Evolutionary conservation across 2,113 vertebrate species (phyloP).

Genomic region (Osmerus eperlanus): DNA sequence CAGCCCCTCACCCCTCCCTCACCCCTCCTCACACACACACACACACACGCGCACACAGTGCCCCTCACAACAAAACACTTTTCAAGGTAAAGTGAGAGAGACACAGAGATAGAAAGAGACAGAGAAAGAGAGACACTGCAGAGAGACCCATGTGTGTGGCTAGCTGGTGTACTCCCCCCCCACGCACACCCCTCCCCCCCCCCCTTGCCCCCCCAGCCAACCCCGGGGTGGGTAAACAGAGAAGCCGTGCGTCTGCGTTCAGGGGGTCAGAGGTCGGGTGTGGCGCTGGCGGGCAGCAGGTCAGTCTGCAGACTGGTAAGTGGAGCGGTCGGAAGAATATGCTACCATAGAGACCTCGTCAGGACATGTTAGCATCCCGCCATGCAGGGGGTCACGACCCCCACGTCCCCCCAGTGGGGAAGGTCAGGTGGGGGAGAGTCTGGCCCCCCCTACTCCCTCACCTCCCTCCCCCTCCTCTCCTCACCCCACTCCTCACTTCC

Average conservation of each 20-base stretch:
- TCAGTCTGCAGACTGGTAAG: constrained; percentile 69
- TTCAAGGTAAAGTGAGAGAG: no score
- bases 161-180: not conserved
- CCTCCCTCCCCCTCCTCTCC: constrained; percentile 1
- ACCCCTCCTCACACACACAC: no score
- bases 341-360: constrained; percentile 92
- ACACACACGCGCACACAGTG: no score
- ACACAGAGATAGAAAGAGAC: no score
- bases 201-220: constrained; percentile 22
- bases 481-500: constrained; percentile 39
- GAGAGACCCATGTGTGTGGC: no score
- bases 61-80: no score
- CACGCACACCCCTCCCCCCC: no score
- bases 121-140: no score
- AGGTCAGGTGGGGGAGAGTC: constrained; percentile 64
- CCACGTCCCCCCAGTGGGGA: constrained; percentile 74
- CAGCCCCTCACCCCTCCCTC: no score
- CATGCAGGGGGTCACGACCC: constrained; percentile 85
- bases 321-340: constrained; percentile 82
- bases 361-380: constrained; percentile 81
- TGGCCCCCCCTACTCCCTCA: constrained; percentile 47
- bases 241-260: constrained; percentile 61
- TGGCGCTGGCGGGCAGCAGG: constrained; percentile 52
- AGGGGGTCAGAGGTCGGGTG: no score
- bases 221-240: constrained; percentile 65